Percentiles rank a stretch among this genome's conserved stretches.
Conservation (phyloP, 2,888 invertebrate species). For the Drosophila paranaensis region DNA sequence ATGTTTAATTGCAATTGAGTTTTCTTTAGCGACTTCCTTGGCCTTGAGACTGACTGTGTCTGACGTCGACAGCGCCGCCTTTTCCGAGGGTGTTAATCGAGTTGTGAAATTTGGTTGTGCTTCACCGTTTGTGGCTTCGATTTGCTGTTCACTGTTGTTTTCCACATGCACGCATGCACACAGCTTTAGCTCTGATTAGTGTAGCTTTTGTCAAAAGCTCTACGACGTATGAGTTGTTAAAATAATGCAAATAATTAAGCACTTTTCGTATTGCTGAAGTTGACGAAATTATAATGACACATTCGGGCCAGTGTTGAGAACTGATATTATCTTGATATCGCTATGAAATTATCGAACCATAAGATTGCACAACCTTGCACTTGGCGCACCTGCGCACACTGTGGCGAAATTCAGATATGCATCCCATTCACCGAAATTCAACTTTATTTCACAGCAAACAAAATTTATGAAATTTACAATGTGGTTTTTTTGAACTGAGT, state of each 20-base stretch:
- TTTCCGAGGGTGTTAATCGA: constrained; percentile 28
- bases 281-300: constrained; percentile 73
- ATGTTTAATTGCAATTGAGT: constrained; percentile 83
- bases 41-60: constrained; percentile 58
- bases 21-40: constrained; percentile 58
- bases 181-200: constrained; percentile 42
- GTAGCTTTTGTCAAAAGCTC: constrained; percentile 73
- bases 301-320: constrained; percentile 26
- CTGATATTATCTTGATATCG: constrained; percentile 8
- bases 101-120: constrained; percentile 60
- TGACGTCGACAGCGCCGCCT: constrained; percentile 55
- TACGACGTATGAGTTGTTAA: constrained; percentile 48
- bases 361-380: not conserved
- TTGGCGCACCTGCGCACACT: constrained; percentile 1
- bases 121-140: constrained; percentile 11
- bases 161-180: constrained; percentile 34
- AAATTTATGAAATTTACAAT: no score
- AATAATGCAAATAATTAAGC: constrained; percentile 78
- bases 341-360: constrained; percentile 23
- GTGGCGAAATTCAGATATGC: not conserved
- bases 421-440: not conserved
- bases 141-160: constrained; percentile 16
- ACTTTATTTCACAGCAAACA: not conserved
- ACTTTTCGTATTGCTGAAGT: constrained; percentile 59
- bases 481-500: no score